phyloP scores from a whole-genome alignment of 1,140 invertebrate species.

The Protaetia brevitarsis region DNA sequence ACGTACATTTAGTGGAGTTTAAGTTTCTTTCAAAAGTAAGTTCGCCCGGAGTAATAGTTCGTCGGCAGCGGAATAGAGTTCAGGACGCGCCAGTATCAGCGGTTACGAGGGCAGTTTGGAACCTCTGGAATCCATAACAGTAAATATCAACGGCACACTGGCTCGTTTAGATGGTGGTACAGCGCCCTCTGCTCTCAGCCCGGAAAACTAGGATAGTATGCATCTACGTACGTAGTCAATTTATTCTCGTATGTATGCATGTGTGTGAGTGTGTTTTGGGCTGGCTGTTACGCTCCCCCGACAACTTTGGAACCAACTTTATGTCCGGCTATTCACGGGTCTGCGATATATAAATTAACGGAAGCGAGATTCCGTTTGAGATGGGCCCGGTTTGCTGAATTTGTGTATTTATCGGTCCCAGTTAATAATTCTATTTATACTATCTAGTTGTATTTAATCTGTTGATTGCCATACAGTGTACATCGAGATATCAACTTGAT shows the following conservation, averaged over 20 bases:
- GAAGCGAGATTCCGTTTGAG: slow-evolving; percentile 23
- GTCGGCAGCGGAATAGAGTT: slow-evolving; percentile 26
- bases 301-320: slow-evolving; percentile 33
- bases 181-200: background rate
- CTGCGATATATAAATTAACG: slow-evolving; percentile 34
- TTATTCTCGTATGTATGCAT: slow-evolving; percentile 4
- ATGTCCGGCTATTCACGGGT: slow-evolving; percentile 29
- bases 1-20: slow-evolving; percentile 24
- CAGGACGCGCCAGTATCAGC: slow-evolving; percentile 31
- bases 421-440: background rate
- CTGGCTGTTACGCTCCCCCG: slow-evolving; percentile 25
- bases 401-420: background rate
- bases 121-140: slow-evolving; percentile 38
- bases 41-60: background rate
- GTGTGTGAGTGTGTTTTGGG: slow-evolving; percentile 17
- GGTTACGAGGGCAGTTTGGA: slow-evolving; percentile 33
- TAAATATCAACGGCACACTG: slow-evolving; percentile 35
- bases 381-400: slow-evolving; percentile 3
- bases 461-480: background rate
- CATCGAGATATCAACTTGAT: too few relatives aligned
- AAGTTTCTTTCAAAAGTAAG: slow-evolving; percentile 25
- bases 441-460: background rate
- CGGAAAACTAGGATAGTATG: slow-evolving; percentile 13
- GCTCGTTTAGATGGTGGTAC: slow-evolving; percentile 25
- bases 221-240: too few relatives aligned